A percentile compares a stretch with the other conserved stretches of the same genome.
phyloP scores from a whole-genome alignment of 2,888 invertebrate species.

The Microdon myrmicae region DNA sequence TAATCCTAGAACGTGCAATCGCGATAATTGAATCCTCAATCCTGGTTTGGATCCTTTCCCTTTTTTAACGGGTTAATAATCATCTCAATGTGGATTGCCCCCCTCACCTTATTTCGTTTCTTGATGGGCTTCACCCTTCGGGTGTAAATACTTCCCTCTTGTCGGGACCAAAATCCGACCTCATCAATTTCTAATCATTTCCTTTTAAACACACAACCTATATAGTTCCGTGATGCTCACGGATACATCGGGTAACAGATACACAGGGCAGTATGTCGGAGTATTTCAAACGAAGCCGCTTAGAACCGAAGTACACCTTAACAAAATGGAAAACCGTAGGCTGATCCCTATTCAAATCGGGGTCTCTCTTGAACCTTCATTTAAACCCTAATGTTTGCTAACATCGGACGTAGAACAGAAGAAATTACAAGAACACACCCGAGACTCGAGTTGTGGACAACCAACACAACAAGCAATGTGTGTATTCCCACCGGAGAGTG shows the following conservation, averaged over 20 bases:
- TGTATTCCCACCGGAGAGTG: no score
- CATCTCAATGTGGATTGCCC: conserved; percentile 3
- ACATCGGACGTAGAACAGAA: not conserved
- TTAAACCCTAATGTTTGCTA: conserved; percentile 19
- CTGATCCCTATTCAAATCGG: conserved; percentile 31
- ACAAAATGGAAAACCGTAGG: conserved; percentile 3
- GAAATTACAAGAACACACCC: not conserved
- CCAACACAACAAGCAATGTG: no score
- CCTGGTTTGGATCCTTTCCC: no score
- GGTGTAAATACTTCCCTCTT: conserved; percentile 20
- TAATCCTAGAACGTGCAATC: conserved; percentile 12
- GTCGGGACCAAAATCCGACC: conserved; percentile 35
- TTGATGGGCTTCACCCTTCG: not conserved
- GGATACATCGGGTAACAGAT: no score
- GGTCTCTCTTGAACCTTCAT: conserved; percentile 19
- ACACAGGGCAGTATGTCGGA: conserved; percentile 23
- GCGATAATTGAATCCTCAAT: conserved; percentile 44
- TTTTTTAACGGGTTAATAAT: conserved; percentile 18
- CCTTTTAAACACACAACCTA: conserved; percentile 37
- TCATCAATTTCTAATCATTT: conserved; percentile 51
- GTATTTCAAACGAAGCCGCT: conserved; percentile 39
- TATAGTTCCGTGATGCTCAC: not conserved
- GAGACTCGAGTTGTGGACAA: no score
- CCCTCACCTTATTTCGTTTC: not conserved
- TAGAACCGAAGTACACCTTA: conserved; percentile 16